Evolutionary conservation across 2,113 vertebrate genomes (phyloP).

Genomic region (Noctilio leporinus): DNA sequence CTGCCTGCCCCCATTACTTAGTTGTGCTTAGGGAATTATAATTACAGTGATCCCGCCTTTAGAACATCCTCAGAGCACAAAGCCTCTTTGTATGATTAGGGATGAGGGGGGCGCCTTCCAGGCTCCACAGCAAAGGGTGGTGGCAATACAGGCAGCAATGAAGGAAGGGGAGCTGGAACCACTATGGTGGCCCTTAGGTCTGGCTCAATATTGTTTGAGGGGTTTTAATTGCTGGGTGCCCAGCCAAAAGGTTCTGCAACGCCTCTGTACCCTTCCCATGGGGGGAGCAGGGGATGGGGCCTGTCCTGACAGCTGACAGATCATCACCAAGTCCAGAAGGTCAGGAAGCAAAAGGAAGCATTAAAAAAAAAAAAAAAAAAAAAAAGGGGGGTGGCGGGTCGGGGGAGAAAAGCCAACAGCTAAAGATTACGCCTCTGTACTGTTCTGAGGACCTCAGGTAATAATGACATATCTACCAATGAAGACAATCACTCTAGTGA

Average conservation of each 20-base stretch:
- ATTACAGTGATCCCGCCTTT: slow-evolving; percentile 61
- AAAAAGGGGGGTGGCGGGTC: too few relatives aligned
- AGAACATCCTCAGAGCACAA: slow-evolving; percentile 63
- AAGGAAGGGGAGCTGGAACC: background rate
- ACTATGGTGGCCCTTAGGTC: background rate
- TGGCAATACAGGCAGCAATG: background rate
- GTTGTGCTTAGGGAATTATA: slow-evolving; percentile 63
- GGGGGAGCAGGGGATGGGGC: background rate
- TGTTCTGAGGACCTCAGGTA: background rate
- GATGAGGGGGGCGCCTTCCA: background rate
- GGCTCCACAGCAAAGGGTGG: background rate
- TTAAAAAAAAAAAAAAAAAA: background rate
- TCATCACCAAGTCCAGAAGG: slow-evolving; percentile 3
- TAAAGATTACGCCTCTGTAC: background rate
- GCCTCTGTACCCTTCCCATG: background rate
- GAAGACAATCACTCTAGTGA: background rate
- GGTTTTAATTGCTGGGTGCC: background rate
- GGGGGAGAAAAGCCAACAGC: background rate
- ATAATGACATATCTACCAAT: background rate
- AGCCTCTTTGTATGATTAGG: slow-evolving; percentile 53
- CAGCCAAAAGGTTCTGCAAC: background rate
- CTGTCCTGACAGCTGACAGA: background rate
- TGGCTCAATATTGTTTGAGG: background rate
- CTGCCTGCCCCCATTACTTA: slow-evolving; percentile 57
- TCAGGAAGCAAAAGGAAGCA: background rate